Percentiles rank a stretch among this genome's conserved stretches.
These are phyloP conservation scores for Baryphthengus martii DNA, from an alignment of 2,113 vertebrate species.

Conservation along the genomic window DNA sequence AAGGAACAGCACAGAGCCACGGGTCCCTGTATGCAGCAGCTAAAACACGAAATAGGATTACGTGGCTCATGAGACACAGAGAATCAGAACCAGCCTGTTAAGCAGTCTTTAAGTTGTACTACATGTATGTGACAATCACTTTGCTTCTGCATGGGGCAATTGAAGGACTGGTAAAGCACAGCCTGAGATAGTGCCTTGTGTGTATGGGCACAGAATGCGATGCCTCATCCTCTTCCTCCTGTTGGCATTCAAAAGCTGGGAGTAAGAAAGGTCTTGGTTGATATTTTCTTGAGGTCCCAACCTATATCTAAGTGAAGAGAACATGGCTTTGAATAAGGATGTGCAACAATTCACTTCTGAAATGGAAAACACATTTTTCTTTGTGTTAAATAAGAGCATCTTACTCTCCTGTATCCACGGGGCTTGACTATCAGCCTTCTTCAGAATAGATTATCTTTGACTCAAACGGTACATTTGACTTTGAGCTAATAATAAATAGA, in stretches of 20 bases:
- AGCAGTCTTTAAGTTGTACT: background rate
- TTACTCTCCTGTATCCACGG: background rate
- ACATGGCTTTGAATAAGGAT: background rate
- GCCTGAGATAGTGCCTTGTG: background rate
- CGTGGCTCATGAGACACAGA: background rate
- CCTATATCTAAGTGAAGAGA: background rate
- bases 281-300: background rate
- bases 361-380: background rate
- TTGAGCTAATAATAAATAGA: background rate
- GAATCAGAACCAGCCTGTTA: background rate
- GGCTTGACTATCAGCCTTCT: background rate
- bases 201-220: fast-evolving
- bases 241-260: background rate
- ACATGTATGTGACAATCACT: background rate
- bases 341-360: background rate
- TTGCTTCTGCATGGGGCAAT: background rate
- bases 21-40: background rate
- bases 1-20: background rate
- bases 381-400: background rate
- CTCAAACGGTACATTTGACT: background rate
- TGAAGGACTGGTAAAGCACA: background rate
- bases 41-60: background rate
- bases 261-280: background rate
- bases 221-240: background rate
- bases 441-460: background rate